Conservation (phyloP, 2,888 invertebrate genomes). For the Conchocele bisecta region DNA sequence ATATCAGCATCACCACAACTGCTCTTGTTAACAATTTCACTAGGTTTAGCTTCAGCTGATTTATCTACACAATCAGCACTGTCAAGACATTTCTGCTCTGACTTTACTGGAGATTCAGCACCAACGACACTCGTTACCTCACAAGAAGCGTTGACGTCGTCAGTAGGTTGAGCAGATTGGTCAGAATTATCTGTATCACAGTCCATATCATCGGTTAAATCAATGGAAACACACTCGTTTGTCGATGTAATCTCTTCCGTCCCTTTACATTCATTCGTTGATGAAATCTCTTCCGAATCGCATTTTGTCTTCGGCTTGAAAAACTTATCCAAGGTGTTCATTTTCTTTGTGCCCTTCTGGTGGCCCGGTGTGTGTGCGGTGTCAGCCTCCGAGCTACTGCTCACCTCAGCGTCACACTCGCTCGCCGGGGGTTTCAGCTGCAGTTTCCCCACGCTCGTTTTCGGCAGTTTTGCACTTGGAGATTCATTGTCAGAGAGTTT, state of each 20-base stretch:
- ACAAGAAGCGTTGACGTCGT: too few species aligned
- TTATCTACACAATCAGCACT: constrained; percentile 6
- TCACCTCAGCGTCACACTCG: constrained; percentile 74
- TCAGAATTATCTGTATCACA: not conserved
- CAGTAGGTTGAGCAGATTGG: not conserved
- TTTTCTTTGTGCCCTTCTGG: constrained; percentile 32
- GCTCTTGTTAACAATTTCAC: not conserved
- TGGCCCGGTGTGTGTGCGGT: constrained; percentile 23
- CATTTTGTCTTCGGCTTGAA: constrained; percentile 38
- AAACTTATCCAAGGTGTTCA: constrained; percentile 61
- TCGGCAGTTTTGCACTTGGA: constrained; percentile 63
- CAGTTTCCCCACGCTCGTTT: constrained; percentile 22
- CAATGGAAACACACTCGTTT: constrained; percentile 66
- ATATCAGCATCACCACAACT: not conserved
- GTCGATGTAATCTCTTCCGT: too few species aligned
- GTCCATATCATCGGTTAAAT: constrained; percentile 57
- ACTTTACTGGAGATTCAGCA: too few species aligned
- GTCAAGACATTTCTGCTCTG: not conserved
- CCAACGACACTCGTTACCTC: too few species aligned
- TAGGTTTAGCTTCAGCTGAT: not conserved
- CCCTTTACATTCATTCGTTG: constrained; percentile 68
- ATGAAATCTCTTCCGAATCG: constrained; percentile 68
- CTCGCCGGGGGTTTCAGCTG: constrained; percentile 3
- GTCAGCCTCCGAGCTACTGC: constrained; percentile 77
- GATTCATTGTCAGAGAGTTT: constrained; percentile 67